phyloP scores from a whole-genome alignment of 1,140 invertebrate genomes.

The Drosophila willistoni region DNA sequence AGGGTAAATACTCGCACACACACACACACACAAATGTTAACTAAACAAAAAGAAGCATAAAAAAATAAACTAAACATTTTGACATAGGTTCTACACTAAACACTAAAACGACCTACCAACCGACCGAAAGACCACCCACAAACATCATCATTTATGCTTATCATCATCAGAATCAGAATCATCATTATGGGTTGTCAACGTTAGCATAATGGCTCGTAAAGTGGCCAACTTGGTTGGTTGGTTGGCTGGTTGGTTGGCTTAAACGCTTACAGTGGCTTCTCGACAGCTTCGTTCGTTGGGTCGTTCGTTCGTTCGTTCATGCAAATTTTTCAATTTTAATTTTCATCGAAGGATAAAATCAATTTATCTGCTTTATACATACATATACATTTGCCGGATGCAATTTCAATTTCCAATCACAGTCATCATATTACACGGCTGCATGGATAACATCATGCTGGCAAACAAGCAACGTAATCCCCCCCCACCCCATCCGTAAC shows the following conservation, averaged over 20 bases:
- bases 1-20: constrained; percentile 27
- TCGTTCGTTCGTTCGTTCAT: background rate
- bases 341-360: constrained; percentile 41
- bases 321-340: constrained; percentile 49
- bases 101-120: background rate
- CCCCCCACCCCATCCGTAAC: background rate
- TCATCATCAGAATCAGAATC: constrained; percentile 40
- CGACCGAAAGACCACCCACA: constrained; percentile 3
- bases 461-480: background rate
- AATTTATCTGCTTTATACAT: constrained; percentile 30
- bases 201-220: constrained; percentile 51
- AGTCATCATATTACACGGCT: constrained; percentile 78
- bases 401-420: constrained; percentile 80
- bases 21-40: constrained; percentile 4
- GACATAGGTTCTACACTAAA: constrained; percentile 41
- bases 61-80: constrained; percentile 15
- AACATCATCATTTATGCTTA: constrained; percentile 56
- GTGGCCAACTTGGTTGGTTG: constrained; percentile 46
- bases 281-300: background rate
- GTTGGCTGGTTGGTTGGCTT: constrained; percentile 19
- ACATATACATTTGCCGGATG: constrained; percentile 63
- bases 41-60: background rate
- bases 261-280: constrained; percentile 4
- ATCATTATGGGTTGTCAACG: constrained; percentile 56
- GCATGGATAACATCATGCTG: constrained; percentile 59